Evolutionary conservation across 2,888 invertebrate genomes (phyloP).

Genomic region (Cancer borealis): DNA sequence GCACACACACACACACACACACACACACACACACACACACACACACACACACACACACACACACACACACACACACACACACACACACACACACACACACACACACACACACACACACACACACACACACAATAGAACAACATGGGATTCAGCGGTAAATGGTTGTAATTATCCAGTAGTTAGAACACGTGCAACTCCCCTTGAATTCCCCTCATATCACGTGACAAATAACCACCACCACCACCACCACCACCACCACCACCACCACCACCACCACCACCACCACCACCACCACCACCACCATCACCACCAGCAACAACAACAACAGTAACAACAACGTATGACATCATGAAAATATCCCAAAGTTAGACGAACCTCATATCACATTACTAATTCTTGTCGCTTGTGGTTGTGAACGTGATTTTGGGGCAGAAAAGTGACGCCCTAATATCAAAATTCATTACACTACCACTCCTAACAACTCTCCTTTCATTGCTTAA

Average conservation of each 20-base stretch:
- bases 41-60: background rate
- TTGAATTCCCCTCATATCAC: background rate
- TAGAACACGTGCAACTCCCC: background rate
- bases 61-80: slow-evolving; percentile 6
- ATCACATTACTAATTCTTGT: background rate
- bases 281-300: background rate
- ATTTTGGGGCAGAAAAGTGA: background rate
- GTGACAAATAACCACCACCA: background rate
- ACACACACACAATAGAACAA: no score
- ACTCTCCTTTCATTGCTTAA: background rate
- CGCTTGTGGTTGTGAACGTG: background rate
- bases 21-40: slow-evolving; percentile 36
- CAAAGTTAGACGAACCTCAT: background rate
- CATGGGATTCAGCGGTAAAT: no score
- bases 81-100: slow-evolving; percentile 18
- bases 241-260: background rate
- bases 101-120: background rate
- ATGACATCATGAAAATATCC: background rate
- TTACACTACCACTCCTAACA: background rate
- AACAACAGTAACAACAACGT: background rate
- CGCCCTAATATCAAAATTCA: background rate
- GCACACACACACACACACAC: slow-evolving; percentile 14
- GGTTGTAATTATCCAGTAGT: background rate
- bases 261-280: background rate
- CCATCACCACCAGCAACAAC: background rate